Percentiles rank a stretch among this genome's conserved stretches.
Conservation (phyloP, 2,113 vertebrate genomes). For the Rhea pennata region DNA sequence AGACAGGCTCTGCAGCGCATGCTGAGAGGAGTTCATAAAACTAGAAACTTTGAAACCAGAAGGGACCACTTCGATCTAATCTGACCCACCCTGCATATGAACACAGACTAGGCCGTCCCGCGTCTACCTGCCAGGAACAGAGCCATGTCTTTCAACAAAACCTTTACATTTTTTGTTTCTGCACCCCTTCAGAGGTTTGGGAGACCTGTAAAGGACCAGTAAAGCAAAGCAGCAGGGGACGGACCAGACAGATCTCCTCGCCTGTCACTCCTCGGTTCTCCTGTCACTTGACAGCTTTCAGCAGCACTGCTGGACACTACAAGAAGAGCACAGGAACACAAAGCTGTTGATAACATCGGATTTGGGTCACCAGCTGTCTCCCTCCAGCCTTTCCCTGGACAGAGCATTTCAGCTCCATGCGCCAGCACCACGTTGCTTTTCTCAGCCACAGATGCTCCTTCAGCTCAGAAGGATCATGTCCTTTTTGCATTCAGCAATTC, state of each 20-base stretch:
- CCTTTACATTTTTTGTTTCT: neutral
- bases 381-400: neutral
- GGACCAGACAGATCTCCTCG: neutral
- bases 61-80: conserved; percentile 27
- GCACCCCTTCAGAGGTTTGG: neutral
- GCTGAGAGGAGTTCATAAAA: conserved; percentile 3
- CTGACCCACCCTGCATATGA: neutral
- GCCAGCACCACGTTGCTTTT: fast-evolving
- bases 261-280: neutral
- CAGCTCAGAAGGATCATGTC: neutral
- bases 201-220: neutral
- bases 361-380: neutral
- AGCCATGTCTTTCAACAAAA: neutral
- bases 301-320: fast-evolving
- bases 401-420: neutral
- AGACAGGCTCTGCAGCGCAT: conserved; percentile 55
- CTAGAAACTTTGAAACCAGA: neutral
- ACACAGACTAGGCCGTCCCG: neutral
- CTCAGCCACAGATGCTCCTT: neutral
- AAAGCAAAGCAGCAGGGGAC: neutral
- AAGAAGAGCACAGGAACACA: fast-evolving
- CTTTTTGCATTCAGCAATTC: neutral
- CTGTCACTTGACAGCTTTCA: neutral
- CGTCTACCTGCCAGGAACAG: neutral
- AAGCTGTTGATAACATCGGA: neutral